These are phyloP conservation scores for Bembecia ichneumoniformis DNA, from an alignment of 2,888 invertebrate genomes.

Conservation along the genomic window DNA sequence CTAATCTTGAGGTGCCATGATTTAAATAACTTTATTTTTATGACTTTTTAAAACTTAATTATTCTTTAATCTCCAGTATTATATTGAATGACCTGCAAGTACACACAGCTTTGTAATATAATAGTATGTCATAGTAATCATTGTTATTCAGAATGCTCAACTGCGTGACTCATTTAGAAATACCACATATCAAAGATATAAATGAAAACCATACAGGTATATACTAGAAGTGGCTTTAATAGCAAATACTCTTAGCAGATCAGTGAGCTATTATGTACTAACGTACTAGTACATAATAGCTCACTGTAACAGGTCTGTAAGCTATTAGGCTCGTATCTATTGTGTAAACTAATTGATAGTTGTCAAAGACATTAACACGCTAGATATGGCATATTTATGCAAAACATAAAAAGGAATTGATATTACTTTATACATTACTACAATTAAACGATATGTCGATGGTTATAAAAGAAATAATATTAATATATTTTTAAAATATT, in stretches of 20 bases:
- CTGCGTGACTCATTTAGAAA: conserved; percentile 14
- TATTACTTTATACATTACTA: background rate
- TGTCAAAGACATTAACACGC: background rate
- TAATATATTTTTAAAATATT: too few relatives aligned
- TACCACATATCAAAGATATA: background rate
- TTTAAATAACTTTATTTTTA: too few relatives aligned
- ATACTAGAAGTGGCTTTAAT: background rate
- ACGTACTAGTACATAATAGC: too few relatives aligned
- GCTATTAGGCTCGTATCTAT: too few relatives aligned
- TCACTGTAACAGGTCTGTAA: background rate
- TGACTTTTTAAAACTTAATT: too few relatives aligned
- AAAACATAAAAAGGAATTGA: background rate
- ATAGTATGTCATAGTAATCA: conserved; percentile 12
- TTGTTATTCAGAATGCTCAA: conserved; percentile 4
- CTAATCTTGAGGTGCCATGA: too few relatives aligned
- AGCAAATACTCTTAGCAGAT: background rate
- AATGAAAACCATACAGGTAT: background rate
- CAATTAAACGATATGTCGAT: too few relatives aligned
- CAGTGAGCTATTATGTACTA: background rate
- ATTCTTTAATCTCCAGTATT: too few relatives aligned
- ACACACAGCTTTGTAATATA: conserved; percentile 17
- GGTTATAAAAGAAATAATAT: too few relatives aligned
- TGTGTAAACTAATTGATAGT: background rate
- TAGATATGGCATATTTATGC: background rate
- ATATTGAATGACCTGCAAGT: conserved; percentile 17